A percentile compares a stretch with the other conserved stretches of the same genome.
phyloP scores from a whole-genome alignment of 2,113 vertebrate genomes.

The Sakesphorus luctuosus region DNA sequence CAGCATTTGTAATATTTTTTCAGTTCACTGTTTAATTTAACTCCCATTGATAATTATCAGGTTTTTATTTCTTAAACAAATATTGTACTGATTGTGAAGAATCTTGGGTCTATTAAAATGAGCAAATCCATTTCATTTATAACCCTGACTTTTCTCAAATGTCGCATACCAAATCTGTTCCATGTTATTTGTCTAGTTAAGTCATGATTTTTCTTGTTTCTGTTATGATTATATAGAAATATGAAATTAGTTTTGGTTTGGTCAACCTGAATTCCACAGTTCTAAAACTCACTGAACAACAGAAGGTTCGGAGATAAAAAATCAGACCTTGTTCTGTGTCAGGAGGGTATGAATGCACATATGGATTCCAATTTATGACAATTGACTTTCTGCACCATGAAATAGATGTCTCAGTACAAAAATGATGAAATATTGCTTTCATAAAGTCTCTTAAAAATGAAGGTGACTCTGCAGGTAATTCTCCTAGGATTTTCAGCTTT shows the following conservation, averaged over 20 bases:
- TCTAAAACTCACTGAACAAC: neutral
- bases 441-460: slow-evolving; percentile 5
- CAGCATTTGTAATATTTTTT: neutral
- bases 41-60: neutral
- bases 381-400: neutral
- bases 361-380: neutral
- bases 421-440: slow-evolving; percentile 6
- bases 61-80: neutral
- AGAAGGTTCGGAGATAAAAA: neutral
- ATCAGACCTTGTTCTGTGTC: neutral
- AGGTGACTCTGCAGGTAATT: neutral
- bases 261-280: neutral
- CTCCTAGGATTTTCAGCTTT: neutral
- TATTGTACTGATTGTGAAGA: neutral
- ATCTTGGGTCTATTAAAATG: neutral
- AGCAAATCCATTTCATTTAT: neutral
- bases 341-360: neutral
- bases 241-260: neutral
- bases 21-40: neutral
- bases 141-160: neutral
- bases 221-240: neutral
- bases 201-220: neutral
- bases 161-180: neutral
- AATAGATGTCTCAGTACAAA: neutral
- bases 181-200: neutral